phyloP scores from a whole-genome alignment of 2,113 vertebrate genomes.

The Calonectris borealis region DNA sequence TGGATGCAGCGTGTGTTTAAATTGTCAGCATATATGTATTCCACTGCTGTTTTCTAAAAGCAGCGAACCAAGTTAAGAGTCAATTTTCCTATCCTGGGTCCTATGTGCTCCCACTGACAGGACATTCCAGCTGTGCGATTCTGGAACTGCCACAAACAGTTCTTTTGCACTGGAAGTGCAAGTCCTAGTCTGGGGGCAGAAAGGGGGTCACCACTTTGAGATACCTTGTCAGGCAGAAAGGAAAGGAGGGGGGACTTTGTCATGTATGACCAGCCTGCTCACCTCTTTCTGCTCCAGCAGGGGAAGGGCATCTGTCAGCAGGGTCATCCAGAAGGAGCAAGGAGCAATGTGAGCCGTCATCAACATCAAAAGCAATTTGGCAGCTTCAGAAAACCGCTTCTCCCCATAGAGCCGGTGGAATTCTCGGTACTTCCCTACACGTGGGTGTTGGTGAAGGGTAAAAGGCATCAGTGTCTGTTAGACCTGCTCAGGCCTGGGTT shows the following conservation, averaged over 20 bases:
- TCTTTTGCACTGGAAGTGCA: neutral
- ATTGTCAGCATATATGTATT: neutral
- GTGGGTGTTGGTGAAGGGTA: neutral
- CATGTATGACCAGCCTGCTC: neutral
- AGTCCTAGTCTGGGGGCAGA: no score
- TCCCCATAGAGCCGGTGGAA: slow-evolving; percentile 94
- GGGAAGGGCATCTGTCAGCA: slow-evolving; percentile 91
- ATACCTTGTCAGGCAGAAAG: neutral
- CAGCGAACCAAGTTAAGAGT: neutral
- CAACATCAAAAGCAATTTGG: slow-evolving; percentile 87
- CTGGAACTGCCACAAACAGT: neutral
- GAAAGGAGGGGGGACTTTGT: neutral
- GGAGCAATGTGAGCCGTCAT: slow-evolving; percentile 96
- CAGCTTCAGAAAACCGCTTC: slow-evolving; percentile 83
- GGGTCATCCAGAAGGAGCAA: slow-evolving; percentile 93
- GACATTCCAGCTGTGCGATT: neutral
- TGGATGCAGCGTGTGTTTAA: fast-evolving
- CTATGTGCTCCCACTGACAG: neutral
- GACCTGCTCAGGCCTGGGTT: no score
- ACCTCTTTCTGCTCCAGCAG: slow-evolving; percentile 96
- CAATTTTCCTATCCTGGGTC: neutral
- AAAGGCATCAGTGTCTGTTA: neutral
- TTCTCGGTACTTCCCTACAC: slow-evolving; percentile 89
- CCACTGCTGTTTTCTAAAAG: neutral
- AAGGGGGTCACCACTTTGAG: neutral